Evolutionary conservation across 2,797 vertebrate species (phyloP), one percentile per base, ranked within the genome.

Genomic region (Labroides dimidiatus): DNA sequence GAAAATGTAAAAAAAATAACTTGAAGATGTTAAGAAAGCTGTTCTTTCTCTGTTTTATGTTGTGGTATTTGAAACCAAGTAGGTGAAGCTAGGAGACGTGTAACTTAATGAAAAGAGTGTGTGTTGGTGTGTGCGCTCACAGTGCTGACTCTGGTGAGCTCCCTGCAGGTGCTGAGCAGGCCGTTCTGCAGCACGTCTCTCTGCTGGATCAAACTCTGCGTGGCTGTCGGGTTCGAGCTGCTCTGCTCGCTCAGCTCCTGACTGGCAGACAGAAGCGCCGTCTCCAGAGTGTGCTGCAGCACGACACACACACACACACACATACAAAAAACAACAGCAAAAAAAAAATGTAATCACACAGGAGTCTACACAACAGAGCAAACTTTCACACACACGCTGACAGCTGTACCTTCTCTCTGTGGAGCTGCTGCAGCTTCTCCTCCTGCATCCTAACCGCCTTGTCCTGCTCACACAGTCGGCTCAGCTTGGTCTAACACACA

Each of bases 351-450:
- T 33, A 39, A 39, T 39, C 80, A 78, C 36, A 39, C 12, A 4
- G 10, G 37, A 39, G 37, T 39, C 37, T 12, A 39, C 11, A 12
- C 10, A 13, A 39, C 37, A 39, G 37, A 39, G 4, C 37, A 79
- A 20, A 33, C 30, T 56, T 37, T 75, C 17, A 62, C 12, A 60
- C 37, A 56, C 0, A 53, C 0, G 37, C 19, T 33, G 24, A 76
- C 19, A 12, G 42, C 27, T 36, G n/a, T 96, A 99, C 98, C 94
- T 99, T 99, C 90, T 99, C 98, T 90, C 97, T 95, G 93, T 98
- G 96, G 3, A 99, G 95, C 80, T 98, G 98, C 90, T 97, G 96
- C 49, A 99, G 91, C 60, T 97, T 99, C 80, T 98, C 96, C 78
- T 97, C 96, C 86, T 98, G 95, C 36, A 95, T 95, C 64, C 94